Conservation (phyloP, 1,140 invertebrate genomes). For the Manduca sexta region DNA sequence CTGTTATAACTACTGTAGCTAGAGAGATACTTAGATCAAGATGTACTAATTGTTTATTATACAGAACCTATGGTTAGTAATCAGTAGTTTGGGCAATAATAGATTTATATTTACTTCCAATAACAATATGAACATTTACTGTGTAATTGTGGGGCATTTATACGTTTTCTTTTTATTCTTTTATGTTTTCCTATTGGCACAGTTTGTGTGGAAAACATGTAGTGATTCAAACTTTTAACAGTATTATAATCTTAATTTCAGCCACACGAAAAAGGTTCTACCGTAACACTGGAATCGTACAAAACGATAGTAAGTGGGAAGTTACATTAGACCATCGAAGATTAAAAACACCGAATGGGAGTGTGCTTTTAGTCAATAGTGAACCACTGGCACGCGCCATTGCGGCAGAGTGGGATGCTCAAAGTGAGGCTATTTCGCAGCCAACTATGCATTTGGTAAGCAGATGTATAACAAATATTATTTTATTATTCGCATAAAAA, state of each 20-base stretch:
- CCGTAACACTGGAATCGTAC: conserved; percentile 45
- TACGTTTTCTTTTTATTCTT: too few species aligned
- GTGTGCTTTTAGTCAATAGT: conserved; percentile 83
- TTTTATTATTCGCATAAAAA: too few species aligned
- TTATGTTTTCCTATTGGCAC: too few species aligned
- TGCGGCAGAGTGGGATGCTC: conserved; percentile 93
- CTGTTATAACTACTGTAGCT: conserved; percentile 1
- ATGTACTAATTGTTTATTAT: conserved; percentile 10
- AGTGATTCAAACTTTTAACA: too few species aligned
- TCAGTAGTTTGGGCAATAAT: neutral
- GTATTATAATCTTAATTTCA: conserved; percentile 14
- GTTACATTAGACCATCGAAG: conserved; percentile 78
- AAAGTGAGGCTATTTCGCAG: conserved; percentile 84
- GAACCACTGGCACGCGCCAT: conserved; percentile 93
- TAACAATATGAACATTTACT: too few species aligned
- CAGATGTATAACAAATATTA: conserved; percentile 13
- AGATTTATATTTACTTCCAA: too few species aligned
- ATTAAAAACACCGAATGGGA: conserved; percentile 90
- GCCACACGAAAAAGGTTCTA: conserved; percentile 57
- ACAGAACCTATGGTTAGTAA: conserved; percentile 23
- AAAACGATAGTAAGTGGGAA: conserved; percentile 60
- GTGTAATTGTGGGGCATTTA: too few species aligned
- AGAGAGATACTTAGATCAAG: conserved; percentile 5
- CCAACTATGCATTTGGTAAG: conserved; percentile 92
- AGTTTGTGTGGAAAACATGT: too few species aligned